Evolutionary conservation across 2,888 invertebrate genomes (phyloP), one percentile per base, ranked within the genome.

Genomic region (Mesorhabditis spiculigera): DNA sequence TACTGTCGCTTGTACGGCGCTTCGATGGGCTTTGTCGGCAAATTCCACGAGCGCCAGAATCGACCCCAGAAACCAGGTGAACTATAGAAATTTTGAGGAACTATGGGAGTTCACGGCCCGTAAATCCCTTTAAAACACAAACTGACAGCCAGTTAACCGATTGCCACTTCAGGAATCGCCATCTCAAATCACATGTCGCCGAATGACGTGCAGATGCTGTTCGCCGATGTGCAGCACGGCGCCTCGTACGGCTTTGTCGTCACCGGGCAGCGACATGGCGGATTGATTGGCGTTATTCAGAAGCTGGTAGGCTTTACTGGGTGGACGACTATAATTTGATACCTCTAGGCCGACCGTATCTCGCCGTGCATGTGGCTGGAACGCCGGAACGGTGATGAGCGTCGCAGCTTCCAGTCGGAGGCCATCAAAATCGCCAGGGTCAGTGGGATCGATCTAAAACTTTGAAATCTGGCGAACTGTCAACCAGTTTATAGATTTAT

Each of bases 181-280:
- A 78, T 83, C 16, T 69, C 82, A 5, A 82, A 82, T 66, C 82
- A 82, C 68, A 66, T 82, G 63, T 76, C 78, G 13, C 82, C 82
- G 16, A 82, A 82, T 67, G 82, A 82, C 68, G 76, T 83, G 64
- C 82, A 80, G 67, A 78, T 83, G 63, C 71, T 82, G n/a, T 81
- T 76, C 61, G 80, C 80, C 43, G 82, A 81, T 41, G 78, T 81
- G 2, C 71, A 76, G 43, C 76, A 76, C 10, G 75, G 78, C 41
- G 73, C 75, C 13, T 74, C 74, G 10, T 79, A 80, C 65, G 75
- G 81, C 42, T 82, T 81, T 67, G 76, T 78, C 41, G 81, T 82
- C 10, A 82, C 82, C 45, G 82, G 82, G 10, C 82, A 82, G 68
- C 77, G 78, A 65, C 82, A 82, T 71, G 67, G 64, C 13, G 82